A percentile compares a stretch with the other conserved stretches of the same genome.
phyloP scores from a whole-genome alignment of 2,113 vertebrate genomes.

The Callochromis pleurospilus region DNA sequence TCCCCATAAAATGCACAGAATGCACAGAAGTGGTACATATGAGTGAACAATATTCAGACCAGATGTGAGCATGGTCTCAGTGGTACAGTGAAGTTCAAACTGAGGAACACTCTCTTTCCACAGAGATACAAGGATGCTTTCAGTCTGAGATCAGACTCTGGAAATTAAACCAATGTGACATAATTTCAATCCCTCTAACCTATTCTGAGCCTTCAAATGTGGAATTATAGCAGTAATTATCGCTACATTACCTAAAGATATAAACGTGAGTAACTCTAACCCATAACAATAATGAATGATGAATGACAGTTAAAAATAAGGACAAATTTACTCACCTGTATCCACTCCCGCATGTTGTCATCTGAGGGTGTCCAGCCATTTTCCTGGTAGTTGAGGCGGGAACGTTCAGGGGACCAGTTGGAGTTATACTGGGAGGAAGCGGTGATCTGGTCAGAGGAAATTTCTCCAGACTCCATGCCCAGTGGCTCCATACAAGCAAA shows the following conservation, averaged over 20 bases:
- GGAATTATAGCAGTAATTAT: not conserved
- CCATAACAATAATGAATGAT: not conserved
- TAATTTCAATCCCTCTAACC: not conserved
- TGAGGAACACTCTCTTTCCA: not conserved
- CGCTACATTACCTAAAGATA: not conserved
- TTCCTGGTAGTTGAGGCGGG: conserved; percentile 87
- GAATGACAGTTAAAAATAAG: not conserved
- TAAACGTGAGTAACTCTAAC: not conserved
- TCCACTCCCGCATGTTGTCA: conserved; percentile 86
- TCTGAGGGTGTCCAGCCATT: conserved; percentile 96
- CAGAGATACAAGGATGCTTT: not conserved
- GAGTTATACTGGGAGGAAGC: conserved; percentile 92
- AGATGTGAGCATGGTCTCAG: conserved; percentile 21
- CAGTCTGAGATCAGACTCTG: not conserved
- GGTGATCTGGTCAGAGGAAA: conserved; percentile 83
- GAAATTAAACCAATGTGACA: not conserved
- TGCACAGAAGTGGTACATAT: conserved; percentile 13
- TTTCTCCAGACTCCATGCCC: conserved; percentile 93
- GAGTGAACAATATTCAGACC: conserved; percentile 47
- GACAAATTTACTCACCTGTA: conserved; percentile 78
- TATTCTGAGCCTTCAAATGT: not conserved
- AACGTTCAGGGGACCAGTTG: conserved; percentile 91
- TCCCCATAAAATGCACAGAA: not conserved
- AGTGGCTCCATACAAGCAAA: conserved; percentile 84
- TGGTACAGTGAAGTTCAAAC: not conserved